A percentile compares a stretch with the other conserved stretches of the same genome.
Conservation (phyloP, 1,140 invertebrate genomes). For the Lanistes nyassanus region DNA sequence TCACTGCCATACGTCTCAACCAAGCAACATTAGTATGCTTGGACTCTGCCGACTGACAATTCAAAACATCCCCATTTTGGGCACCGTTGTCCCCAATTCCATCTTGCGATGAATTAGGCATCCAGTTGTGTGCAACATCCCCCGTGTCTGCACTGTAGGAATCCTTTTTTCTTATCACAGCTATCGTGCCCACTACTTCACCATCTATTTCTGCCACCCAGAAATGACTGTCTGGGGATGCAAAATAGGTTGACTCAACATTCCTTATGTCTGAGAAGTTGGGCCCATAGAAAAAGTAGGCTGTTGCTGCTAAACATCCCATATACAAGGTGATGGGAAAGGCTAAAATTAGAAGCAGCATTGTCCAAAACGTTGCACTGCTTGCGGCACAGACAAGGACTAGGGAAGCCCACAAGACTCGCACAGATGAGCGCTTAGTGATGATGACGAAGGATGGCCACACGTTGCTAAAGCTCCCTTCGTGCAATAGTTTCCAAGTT, state of each 20-base stretch:
- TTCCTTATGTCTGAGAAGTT: constrained; percentile 36
- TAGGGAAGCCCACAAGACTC: neutral
- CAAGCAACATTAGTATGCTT: constrained; percentile 32
- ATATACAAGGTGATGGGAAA: constrained; percentile 17
- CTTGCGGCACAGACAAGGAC: neutral
- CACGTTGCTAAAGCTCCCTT: constrained; percentile 40
- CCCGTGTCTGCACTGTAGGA: neutral
- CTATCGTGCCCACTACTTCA: constrained; percentile 38
- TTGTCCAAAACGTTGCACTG: neutral
- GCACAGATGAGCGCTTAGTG: neutral
- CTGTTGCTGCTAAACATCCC: constrained; percentile 12
- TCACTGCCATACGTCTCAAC: constrained; percentile 46
- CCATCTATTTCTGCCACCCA: constrained; percentile 36
- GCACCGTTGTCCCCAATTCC: neutral
- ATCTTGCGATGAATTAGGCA: neutral
- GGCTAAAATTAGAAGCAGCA: neutral
- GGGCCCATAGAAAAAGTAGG: constrained; percentile 36
- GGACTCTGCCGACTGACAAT: neutral
- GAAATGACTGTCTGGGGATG: constrained; percentile 29
- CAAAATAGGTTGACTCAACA: constrained; percentile 30
- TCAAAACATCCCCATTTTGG: neutral
- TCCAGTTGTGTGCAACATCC: neutral
- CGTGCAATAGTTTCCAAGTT: constrained; percentile 29
- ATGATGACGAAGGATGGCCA: constrained; percentile 30
- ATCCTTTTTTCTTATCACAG: constrained; percentile 27